phyloP scores from a whole-genome alignment of 2,113 vertebrate species.

The Plectropomus leopardus region DNA sequence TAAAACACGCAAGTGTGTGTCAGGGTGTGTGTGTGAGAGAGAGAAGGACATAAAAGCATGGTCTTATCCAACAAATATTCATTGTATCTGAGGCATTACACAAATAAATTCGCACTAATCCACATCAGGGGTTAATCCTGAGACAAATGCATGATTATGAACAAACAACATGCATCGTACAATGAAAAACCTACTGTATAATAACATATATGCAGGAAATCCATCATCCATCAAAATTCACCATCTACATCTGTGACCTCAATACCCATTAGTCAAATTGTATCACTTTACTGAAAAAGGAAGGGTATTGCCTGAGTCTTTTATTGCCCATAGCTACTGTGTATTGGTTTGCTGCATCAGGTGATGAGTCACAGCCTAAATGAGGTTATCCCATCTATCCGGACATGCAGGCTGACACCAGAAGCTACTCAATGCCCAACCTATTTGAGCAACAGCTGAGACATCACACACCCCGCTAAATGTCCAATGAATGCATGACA shows the following conservation, averaged over 20 bases:
- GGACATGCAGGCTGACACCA: conserved; percentile 69
- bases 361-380: conserved; percentile 74
- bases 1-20: conserved; percentile 46
- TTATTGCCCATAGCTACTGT: conserved; percentile 38
- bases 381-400: conserved; percentile 75
- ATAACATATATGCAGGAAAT: conserved; percentile 8
- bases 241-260: conserved; percentile 39
- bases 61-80: conserved; percentile 3
- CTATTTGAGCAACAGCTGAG: conserved; percentile 74
- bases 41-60: neutral
- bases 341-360: conserved; percentile 61
- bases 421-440: conserved; percentile 60
- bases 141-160: conserved; percentile 28
- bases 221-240: conserved; percentile 26
- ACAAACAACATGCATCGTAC: neutral
- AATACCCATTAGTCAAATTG: conserved; percentile 33
- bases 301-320: conserved; percentile 35
- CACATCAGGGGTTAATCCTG: conserved; percentile 34
- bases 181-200: neutral
- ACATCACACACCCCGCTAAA: conserved; percentile 56
- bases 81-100: conserved; percentile 26
- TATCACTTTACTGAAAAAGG: conserved; percentile 42
- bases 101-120: conserved; percentile 8
- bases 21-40: conserved; percentile 2
- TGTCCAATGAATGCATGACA: conserved; percentile 65